Conservation (phyloP, 2,113 vertebrate genomes). For the Arenaria interpres region DNA sequence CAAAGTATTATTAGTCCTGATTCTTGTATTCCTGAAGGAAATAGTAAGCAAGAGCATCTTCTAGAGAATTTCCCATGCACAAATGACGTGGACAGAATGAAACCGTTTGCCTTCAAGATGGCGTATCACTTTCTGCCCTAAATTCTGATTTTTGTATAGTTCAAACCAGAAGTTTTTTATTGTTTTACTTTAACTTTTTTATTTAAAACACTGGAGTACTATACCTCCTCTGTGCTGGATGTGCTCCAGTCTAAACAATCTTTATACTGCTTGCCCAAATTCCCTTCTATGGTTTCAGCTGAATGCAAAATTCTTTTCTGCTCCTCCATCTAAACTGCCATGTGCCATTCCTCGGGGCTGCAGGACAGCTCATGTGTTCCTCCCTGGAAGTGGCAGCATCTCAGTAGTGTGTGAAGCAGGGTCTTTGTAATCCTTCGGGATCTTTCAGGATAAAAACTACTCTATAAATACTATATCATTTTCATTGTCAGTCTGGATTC, state of each 20-base stretch:
- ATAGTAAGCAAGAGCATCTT: background rate
- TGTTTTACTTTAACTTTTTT: background rate
- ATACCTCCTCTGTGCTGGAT: conserved; percentile 21
- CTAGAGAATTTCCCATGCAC: background rate
- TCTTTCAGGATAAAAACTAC: conserved; percentile 51
- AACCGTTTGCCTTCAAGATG: background rate
- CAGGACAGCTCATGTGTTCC: background rate
- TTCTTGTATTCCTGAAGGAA: background rate
- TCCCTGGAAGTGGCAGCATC: background rate
- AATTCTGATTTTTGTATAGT: background rate
- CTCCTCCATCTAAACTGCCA: background rate
- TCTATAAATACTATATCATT: conserved; percentile 27
- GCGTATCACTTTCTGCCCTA: background rate
- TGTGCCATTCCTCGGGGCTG: background rate
- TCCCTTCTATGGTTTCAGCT: conserved; percentile 11
- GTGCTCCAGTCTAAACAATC: conserved; percentile 33
- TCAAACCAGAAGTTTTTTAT: background rate
- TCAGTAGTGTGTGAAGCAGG: background rate
- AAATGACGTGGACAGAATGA: background rate
- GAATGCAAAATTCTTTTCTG: background rate
- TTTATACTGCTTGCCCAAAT: background rate
- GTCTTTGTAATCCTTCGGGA: background rate
- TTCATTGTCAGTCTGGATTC: conserved; percentile 56
- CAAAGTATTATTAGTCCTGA: background rate
- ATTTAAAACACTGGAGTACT: background rate